Conservation (phyloP, 2,888 invertebrate genomes). For the Lycia hirtaria region DNA sequence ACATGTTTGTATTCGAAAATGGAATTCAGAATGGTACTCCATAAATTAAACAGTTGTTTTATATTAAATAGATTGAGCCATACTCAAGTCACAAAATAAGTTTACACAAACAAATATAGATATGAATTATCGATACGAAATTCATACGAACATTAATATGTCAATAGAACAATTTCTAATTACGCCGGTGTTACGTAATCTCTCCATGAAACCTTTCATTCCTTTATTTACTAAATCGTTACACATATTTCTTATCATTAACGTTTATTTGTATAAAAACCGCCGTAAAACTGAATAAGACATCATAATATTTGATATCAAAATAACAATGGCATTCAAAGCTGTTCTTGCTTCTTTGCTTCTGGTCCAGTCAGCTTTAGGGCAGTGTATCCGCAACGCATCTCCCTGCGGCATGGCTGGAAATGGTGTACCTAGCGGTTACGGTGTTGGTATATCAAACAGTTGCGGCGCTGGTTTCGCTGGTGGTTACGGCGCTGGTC, state of each 20-base stretch:
- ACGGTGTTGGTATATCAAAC: neutral
- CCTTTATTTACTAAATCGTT: neutral
- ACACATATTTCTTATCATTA: constrained; percentile 1
- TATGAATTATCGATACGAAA: neutral
- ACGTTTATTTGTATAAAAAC: constrained; percentile 9
- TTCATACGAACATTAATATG: neutral
- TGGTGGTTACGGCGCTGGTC: constrained; percentile 20
- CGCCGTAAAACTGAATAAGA: neutral
- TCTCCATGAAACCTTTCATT: constrained; percentile 1
- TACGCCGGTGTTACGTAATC: too few relatives aligned
- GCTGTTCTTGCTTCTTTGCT: constrained; percentile 28
- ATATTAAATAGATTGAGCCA: constrained; percentile 13
- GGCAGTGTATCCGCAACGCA: neutral
- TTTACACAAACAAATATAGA: neutral
- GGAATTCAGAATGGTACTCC: constrained; percentile 17
- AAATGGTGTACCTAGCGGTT: too few relatives aligned
- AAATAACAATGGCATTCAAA: constrained; percentile 26
- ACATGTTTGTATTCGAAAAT: constrained; percentile 42
- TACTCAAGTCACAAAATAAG: neutral
- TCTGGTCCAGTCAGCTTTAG: constrained; percentile 26
- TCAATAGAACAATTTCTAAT: neutral
- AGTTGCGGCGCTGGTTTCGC: constrained; percentile 26
- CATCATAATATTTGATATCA: constrained; percentile 11
- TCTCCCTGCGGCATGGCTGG: neutral
- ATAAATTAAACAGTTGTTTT: constrained; percentile 7